A percentile compares a stretch with the other conserved stretches of the same genome.
These are phyloP conservation scores for Pitangus sulphuratus DNA, from an alignment of 2,797 vertebrate species.

Conservation along the genomic window DNA sequence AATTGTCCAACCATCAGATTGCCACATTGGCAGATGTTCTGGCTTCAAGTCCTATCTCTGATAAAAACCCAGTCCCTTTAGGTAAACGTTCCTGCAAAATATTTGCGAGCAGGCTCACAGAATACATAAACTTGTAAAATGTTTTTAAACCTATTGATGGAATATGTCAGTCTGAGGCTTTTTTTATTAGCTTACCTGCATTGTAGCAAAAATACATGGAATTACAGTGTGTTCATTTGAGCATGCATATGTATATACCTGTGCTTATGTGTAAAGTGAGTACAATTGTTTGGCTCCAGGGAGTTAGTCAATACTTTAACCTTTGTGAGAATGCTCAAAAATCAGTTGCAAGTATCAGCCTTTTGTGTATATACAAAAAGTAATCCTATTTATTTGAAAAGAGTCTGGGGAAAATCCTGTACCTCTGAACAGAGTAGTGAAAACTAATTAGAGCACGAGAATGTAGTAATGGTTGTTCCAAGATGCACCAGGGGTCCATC, in stretches of 20 bases:
- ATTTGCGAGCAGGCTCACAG: neutral
- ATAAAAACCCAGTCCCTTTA: neutral
- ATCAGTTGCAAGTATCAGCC: neutral
- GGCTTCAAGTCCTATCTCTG: neutral
- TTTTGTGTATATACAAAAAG: neutral
- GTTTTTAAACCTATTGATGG: neutral
- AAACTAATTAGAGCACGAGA: neutral
- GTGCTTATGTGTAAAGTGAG: neutral
- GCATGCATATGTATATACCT: rapidly evolving
- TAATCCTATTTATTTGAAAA: neutral
- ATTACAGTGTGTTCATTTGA: neutral
- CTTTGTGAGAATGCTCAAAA: neutral
- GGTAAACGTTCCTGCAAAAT: neutral
- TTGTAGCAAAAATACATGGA: neutral
- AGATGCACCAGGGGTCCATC: neutral
- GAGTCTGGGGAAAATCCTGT: neutral
- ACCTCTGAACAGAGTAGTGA: neutral
- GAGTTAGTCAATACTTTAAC: slow-evolving; percentile 16
- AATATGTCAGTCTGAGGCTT: neutral
- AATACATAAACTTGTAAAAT: neutral
- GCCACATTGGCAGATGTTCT: neutral
- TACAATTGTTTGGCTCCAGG: neutral
- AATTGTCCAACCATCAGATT: neutral
- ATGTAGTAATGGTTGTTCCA: neutral
- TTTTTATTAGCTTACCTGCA: neutral